Evolutionary conservation across 2,888 invertebrate species (phyloP).

Genomic region (Altica lythri): DNA sequence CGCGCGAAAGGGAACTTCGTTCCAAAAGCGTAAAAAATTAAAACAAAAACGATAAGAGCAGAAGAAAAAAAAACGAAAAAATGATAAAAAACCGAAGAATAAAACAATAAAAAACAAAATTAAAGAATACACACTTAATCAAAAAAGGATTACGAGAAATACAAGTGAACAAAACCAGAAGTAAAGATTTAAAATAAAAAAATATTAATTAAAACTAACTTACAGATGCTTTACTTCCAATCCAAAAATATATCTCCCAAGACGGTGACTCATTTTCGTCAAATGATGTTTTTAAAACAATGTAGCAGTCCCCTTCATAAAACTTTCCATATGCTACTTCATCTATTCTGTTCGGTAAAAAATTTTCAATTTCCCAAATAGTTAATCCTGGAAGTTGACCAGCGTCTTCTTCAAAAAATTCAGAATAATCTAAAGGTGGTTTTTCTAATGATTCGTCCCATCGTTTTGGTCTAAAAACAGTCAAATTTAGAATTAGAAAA

Average conservation of each 20-base stretch:
- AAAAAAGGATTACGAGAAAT: too few relatives aligned
- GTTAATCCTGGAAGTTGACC: slow-evolving; percentile 91
- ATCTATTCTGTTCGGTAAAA: slow-evolving; percentile 92
- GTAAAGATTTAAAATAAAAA: too few relatives aligned
- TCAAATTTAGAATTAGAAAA: too few relatives aligned
- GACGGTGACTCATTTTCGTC: slow-evolving; percentile 83
- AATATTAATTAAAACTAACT: slow-evolving; percentile 54
- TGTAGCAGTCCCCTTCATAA: slow-evolving; percentile 99
- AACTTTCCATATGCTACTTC: slow-evolving; percentile 96
- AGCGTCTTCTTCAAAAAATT: slow-evolving; percentile 94
- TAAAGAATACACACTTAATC: too few relatives aligned
- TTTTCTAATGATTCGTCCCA: slow-evolving; percentile 97
- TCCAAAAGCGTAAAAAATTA: too few relatives aligned
- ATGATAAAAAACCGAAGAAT: too few relatives aligned
- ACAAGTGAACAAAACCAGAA: too few relatives aligned
- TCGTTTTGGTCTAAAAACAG: slow-evolving; percentile 75
- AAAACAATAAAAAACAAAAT: too few relatives aligned
- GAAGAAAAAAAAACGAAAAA: too few relatives aligned
- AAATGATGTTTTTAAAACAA: slow-evolving; percentile 84
- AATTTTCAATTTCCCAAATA: slow-evolving; percentile 99
- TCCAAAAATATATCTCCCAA: slow-evolving; percentile 99
- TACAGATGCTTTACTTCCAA: slow-evolving; percentile 92
- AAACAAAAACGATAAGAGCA: too few relatives aligned
- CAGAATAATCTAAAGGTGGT: slow-evolving; percentile 94
- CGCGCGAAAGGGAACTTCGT: too few relatives aligned